These are phyloP conservation scores for Callitettix versicolor DNA, from an alignment of 1,140 invertebrate species.

Conservation along the genomic window DNA sequence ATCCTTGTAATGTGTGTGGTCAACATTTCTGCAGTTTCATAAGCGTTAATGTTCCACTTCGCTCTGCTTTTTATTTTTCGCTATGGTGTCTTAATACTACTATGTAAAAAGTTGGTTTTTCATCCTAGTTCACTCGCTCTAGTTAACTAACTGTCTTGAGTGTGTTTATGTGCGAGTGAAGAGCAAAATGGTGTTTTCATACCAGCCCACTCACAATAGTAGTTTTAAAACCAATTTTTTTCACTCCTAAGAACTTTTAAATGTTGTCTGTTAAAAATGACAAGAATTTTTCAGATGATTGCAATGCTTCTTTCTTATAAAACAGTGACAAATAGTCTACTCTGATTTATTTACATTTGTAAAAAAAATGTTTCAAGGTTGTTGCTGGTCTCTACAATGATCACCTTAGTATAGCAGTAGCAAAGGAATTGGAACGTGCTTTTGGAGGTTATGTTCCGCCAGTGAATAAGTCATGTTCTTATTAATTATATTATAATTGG, in stretches of 20 bases:
- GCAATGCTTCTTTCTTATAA: neutral
- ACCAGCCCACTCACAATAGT: neutral
- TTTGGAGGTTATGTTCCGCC: constrained; percentile 81
- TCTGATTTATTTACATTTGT: neutral
- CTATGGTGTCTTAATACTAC: too few species aligned
- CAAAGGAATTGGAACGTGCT: constrained; percentile 61
- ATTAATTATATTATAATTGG: too few species aligned
- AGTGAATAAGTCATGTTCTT: too few species aligned
- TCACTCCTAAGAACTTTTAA: neutral
- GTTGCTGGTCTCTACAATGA: constrained; percentile 58
- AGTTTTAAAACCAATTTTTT: neutral
- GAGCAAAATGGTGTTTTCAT: too few species aligned
- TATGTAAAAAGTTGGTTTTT: too few species aligned
- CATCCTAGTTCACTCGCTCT: too few species aligned
- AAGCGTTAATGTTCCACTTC: too few species aligned
- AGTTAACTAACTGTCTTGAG: too few species aligned
- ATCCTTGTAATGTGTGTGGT: too few species aligned
- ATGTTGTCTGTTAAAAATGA: neutral
- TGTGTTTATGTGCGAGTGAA: too few species aligned
- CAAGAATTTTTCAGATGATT: neutral
- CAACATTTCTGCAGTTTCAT: too few species aligned
- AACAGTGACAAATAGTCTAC: neutral
- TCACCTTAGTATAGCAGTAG: constrained; percentile 70
- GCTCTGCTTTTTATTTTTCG: too few species aligned
- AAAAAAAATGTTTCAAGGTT: constrained; percentile 15